Conservation (phyloP, 2,888 invertebrate genomes). For the Autographa pulchrina region DNA sequence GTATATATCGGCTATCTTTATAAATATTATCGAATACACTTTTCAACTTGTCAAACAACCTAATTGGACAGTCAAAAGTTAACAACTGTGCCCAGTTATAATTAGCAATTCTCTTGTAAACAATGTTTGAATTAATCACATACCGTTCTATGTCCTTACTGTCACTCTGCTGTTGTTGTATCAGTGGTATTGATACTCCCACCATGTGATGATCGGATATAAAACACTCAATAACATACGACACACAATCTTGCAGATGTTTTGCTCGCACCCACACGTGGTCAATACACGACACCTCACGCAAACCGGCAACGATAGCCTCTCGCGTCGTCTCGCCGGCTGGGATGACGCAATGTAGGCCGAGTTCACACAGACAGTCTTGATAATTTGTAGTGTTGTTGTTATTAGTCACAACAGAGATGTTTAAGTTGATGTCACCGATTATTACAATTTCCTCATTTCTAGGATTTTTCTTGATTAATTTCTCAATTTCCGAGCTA, state of each 20-base stretch:
- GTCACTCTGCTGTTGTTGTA: neutral
- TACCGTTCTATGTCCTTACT: conserved; percentile 4
- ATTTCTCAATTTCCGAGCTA: conserved; percentile 7
- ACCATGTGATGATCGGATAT: conserved; percentile 25
- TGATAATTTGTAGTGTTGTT: conserved; percentile 2
- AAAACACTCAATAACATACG: conserved; percentile 19
- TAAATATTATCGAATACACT: conserved; percentile 10
- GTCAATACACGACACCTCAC: conserved; percentile 22
- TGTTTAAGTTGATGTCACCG: conserved; percentile 23
- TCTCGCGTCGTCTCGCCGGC: conserved; percentile 20
- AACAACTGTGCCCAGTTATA: conserved; percentile 22
- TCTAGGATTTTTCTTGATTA: conserved; percentile 11
- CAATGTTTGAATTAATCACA: conserved; percentile 21
- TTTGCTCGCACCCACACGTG: conserved; percentile 20
- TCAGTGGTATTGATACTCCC: conserved; percentile 11
- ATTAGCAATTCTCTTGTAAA: conserved; percentile 10
- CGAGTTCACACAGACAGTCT: conserved; percentile 18
- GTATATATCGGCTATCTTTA: neutral
- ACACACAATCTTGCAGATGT: conserved; percentile 5
- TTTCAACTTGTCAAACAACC: conserved; percentile 9
- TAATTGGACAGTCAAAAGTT: conserved; percentile 8
- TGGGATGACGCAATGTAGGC: conserved; percentile 19
- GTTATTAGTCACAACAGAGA: conserved; percentile 3
- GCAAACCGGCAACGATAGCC: conserved; percentile 24
- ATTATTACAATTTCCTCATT: conserved; percentile 8